Percentiles rank a stretch among this genome's conserved stretches.
phyloP scores from a whole-genome alignment of 1,140 invertebrate species.

The Plodia interpunctella region DNA sequence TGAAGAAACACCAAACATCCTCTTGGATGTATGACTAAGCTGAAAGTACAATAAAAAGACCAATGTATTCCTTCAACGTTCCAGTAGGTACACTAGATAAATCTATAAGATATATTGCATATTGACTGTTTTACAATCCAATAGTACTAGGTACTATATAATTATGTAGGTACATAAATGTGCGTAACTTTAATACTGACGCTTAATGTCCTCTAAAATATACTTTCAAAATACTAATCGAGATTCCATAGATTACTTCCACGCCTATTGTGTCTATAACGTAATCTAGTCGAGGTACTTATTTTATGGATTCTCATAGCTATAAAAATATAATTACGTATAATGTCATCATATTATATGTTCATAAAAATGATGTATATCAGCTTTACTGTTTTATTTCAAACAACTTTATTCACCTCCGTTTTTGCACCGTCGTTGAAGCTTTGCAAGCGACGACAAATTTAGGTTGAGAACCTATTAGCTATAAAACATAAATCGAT shows the following conservation, averaged over 20 bases:
- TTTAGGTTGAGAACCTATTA: too few relatives aligned
- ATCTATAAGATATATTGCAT: slow-evolving; percentile 13
- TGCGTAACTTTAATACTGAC: neutral
- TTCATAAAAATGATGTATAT: slow-evolving; percentile 63
- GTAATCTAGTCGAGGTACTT: slow-evolving; percentile 21
- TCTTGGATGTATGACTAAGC: slow-evolving; percentile 15
- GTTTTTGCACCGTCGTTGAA: too few relatives aligned
- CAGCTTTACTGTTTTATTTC: slow-evolving; percentile 41
- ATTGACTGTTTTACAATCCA: neutral
- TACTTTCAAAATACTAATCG: slow-evolving; percentile 9
- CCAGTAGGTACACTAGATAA: slow-evolving; percentile 14
- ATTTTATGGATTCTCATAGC: slow-evolving; percentile 26
- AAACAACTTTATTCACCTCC: slow-evolving; percentile 16
- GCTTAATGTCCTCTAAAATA: slow-evolving; percentile 14
- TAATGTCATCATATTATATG: slow-evolving; percentile 37
- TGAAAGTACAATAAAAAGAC: slow-evolving; percentile 64
- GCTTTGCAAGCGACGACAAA: too few relatives aligned
- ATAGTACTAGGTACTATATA: neutral
- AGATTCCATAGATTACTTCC: slow-evolving; percentile 26
- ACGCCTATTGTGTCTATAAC: slow-evolving; percentile 31
- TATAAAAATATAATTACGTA: slow-evolving; percentile 30
- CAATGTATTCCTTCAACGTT: slow-evolving; percentile 21
- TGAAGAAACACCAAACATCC: neutral
- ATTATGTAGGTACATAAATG: neutral
- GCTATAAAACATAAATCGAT: too few relatives aligned